phyloP scores from a whole-genome alignment of 2,888 invertebrate species.

The Eupithecia insigniata region DNA sequence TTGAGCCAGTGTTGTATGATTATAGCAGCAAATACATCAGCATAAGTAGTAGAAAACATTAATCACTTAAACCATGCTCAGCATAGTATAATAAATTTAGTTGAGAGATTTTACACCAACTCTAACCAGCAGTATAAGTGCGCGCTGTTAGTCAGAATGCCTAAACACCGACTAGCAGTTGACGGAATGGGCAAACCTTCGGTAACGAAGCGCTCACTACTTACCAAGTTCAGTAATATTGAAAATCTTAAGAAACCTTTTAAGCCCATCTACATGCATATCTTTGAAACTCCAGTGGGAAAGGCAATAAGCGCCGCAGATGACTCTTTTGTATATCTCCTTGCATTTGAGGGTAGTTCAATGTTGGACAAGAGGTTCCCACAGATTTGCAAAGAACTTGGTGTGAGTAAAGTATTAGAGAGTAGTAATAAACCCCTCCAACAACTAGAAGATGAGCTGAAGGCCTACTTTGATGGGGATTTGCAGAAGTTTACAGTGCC shows the following conservation, averaged over 20 bases:
- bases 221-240: not conserved
- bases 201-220: not conserved
- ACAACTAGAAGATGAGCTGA: constrained; percentile 59
- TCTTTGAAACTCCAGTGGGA: constrained; percentile 65
- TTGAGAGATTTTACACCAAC: not conserved
- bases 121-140: not conserved
- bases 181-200: not conserved
- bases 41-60: too few relatives aligned
- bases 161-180: constrained; percentile 5
- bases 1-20: not conserved
- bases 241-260: not conserved
- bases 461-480: constrained; percentile 64
- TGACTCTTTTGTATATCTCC: constrained; percentile 62
- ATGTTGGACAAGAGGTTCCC: constrained; percentile 61
- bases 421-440: constrained; percentile 59
- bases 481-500: constrained; percentile 67
- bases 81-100: too few relatives aligned
- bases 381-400: constrained; percentile 49
- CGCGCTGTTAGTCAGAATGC: not conserved
- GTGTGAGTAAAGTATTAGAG: constrained; percentile 57
- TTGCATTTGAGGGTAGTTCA: constrained; percentile 68
- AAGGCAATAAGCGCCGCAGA: constrained; percentile 65
- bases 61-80: too few relatives aligned
- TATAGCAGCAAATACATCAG: not conserved
- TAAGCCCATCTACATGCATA: constrained; percentile 48